Evolutionary conservation across 1,140 invertebrate species (phyloP), one percentile per base, ranked within the genome.

Genomic region (Anoplophora glabripennis): DNA sequence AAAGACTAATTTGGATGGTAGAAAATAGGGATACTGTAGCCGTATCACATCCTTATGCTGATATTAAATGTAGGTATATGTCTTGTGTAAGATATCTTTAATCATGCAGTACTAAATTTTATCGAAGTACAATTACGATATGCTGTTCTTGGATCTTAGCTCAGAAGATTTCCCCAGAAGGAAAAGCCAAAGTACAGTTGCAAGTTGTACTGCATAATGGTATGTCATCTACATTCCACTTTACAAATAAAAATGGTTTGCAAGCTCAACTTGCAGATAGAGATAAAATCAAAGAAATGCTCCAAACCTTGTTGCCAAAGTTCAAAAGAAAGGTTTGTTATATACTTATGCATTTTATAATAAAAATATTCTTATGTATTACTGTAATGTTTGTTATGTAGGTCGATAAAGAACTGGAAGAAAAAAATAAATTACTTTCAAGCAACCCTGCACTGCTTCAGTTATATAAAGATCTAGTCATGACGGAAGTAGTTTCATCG

Each of bases 161-260:
- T 57, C 97, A 99, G 83, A 98, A 98, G 80, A 98, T 99, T 68
- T 99, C 96, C 46, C 94, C 97, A 0, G 96, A 95, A 72, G 94
- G 93, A 8, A 99, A 99, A 80, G 87, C 94, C 17, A 99, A 99
- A 81, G 92, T 99, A 52, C 98, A 99, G 77, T 80, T 99, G n/a
- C 98, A 99, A 83, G 85, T 99, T 9, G 93, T 98, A 35, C 79
- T 99, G 60, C 90, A 98, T 72, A 93, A 95, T 82, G 91, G 92
- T 18, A 86, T 89, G 41, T 93, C 93, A 14, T 95, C 93, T 1
- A 99, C 96, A 34, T 99, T 99, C 81, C 96, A 99, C 74, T 99
- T 99, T 80, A 89, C 92, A 38, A 96, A 98, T 79, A 86, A 89
- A 35, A 85, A 84, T 64, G 92, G 93, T 4, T 78, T 86, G 15